Percentiles rank a stretch among this genome's conserved stretches.
Evolutionary conservation across 2,888 invertebrate species (phyloP).

Genomic region (Dromius quadrimaculatus): DNA sequence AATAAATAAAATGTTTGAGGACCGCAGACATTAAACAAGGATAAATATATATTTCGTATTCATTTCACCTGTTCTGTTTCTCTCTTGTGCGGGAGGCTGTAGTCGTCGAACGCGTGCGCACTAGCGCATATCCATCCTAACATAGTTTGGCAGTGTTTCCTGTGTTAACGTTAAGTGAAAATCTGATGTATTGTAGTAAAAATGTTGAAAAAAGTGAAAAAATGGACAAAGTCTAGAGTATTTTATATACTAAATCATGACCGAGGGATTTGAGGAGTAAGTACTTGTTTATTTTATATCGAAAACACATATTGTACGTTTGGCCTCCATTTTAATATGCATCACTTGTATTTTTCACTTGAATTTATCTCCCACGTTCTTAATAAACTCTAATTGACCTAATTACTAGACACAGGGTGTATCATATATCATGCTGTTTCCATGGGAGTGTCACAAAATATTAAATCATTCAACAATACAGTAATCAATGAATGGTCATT

Average conservation of each 20-base stretch:
- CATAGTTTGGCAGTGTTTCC: constrained; percentile 66
- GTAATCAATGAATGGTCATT: constrained; percentile 47
- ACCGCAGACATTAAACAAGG: constrained; percentile 2
- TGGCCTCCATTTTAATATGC: constrained; percentile 60
- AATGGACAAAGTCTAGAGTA: constrained; percentile 86
- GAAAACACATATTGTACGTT: constrained; percentile 58
- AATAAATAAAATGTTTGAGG: background rate
- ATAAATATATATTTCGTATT: background rate
- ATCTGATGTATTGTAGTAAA: constrained; percentile 73
- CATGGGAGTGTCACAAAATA: constrained; percentile 44
- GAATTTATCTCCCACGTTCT: constrained; percentile 44
- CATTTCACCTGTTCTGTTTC: constrained; percentile 29
- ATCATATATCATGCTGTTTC: constrained; percentile 29
- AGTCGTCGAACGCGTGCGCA: constrained; percentile 57
- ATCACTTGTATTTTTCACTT: constrained; percentile 43
- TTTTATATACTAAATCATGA: constrained; percentile 89
- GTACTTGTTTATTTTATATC: constrained; percentile 66
- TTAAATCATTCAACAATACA: constrained; percentile 46
- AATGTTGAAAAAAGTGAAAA: constrained; percentile 86
- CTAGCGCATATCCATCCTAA: constrained; percentile 59
- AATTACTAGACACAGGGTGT: constrained; percentile 47
- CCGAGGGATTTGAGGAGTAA: constrained; percentile 93
- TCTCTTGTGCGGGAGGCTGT: constrained; percentile 27
- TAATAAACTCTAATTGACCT: constrained; percentile 50
- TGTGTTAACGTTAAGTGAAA: constrained; percentile 62